Base-by-base conservation (phyloP, 2,797 vertebrate species). In the Chloroceryle amazona region DNA sequence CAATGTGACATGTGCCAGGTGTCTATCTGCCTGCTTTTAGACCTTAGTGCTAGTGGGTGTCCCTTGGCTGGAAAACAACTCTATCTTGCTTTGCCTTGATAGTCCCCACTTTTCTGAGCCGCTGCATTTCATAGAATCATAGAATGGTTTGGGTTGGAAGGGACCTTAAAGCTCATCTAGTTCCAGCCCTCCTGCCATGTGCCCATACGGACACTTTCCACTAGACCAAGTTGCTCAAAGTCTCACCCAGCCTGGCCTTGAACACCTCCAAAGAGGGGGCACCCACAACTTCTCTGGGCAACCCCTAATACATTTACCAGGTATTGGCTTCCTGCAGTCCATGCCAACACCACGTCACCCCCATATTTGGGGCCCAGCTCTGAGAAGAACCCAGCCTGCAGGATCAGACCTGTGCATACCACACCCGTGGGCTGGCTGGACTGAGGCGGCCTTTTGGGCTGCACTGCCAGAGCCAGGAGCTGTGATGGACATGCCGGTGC, bases 21-120 rank as follows among this genome's bases (percentile, higher is more conserved):
- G 83, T 49, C 85, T 85, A 83, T 31, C 75, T 83, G 72, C 72
- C 75, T 67, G 61, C 72, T 57, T 57, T 82, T 66, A 66, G 82
- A 81, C 22, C n/a, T 83, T 58, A 65, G 25, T 41, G 72, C 52
- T 31, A 6, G 35, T 86, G 35, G 55, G 25, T 17, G 26, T 82
- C 31, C 62, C 35, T 39, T 47, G 54, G 6, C 52, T 89, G 37
- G 33, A 26, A 75, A 78, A 76, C 52, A 58, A 2, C 16, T 73
- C 65, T 61, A 10, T 76, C 65, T 65, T 49, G 29, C 47, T 76
- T 79, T 41, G 26, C 47, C 26, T 74, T 18, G 63, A 28, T 46
- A 39, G 7, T 21, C 33, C 71, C 55, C 3, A 2, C 51, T 70
- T 51, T 68, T 79, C 86, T 71, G 13, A 84, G 55, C 41, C 90